Conservation (phyloP, 2,797 vertebrate genomes). For the Sebastes glaucus region DNA sequence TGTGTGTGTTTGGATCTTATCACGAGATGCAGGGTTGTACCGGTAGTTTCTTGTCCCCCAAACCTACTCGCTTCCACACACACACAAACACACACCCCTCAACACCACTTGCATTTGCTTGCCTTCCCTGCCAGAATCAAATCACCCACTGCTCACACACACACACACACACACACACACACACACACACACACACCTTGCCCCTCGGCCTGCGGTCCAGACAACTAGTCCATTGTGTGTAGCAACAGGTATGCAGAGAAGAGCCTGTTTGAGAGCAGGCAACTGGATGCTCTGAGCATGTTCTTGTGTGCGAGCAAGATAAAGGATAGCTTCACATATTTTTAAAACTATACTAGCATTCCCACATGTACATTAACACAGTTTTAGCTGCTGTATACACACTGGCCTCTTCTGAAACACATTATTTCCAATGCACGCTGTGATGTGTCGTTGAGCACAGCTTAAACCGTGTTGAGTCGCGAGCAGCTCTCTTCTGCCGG, state of each 20-base stretch:
- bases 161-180: neutral
- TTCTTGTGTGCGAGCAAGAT: constrained; percentile 23
- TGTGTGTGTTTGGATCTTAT: constrained; percentile 17
- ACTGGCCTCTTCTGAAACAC: neutral
- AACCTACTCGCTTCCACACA: constrained; percentile 9
- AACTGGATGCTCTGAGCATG: constrained; percentile 38
- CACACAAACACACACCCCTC: constrained; percentile 5
- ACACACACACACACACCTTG: constrained; percentile 19
- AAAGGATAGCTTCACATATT: neutral
- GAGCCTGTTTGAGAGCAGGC: constrained; percentile 35
- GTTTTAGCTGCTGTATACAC: neutral
- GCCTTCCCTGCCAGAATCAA: constrained; percentile 46
- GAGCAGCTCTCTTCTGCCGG: too few species aligned
- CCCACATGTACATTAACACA: neutral
- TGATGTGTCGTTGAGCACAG: too few species aligned
- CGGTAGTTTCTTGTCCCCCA: constrained; percentile 25
- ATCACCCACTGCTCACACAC: neutral
- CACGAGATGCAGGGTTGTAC: constrained; percentile 24
- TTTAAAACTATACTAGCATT: neutral
- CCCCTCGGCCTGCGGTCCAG: constrained; percentile 58
- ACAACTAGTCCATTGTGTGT: constrained; percentile 75
- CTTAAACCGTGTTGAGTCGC: too few species aligned
- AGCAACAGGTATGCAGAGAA: constrained; percentile 71
- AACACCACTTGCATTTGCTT: constrained; percentile 13
- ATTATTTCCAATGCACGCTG: too few species aligned